Evolutionary conservation across 2,113 vertebrate species (phyloP), one percentile per base, ranked within the genome.

Genomic region (Gila orcuttii): DNA sequence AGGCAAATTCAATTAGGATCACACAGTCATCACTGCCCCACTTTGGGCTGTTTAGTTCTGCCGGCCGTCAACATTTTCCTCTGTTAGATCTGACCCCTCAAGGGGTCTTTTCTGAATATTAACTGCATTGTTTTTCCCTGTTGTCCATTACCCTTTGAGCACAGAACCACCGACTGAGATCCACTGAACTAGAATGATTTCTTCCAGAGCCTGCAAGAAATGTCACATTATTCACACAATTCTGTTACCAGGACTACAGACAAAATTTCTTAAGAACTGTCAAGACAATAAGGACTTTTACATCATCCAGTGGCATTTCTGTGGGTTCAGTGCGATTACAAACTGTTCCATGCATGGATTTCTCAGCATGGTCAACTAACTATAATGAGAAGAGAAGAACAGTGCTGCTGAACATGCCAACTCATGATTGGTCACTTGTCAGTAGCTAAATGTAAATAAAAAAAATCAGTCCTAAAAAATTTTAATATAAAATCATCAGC

Each of bases 1-100:
- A 42, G 28, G 59, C 50, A 66, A 69, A 85, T 42, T 55, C 3
- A 69, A 69, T 85, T 69, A 84, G 55, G 17, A n/a, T 1, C 6
- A 33, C 52, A 21, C 23, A n/a, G 12, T 74, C 21, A 21, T 57
- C 13, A 2, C 25, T 36, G 33, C 31, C 23, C 36, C 15, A 3
- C 74, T 77, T 19, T 78, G 28, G 19, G 75, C 75, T 4, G 4
- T 77, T 33, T 33, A 33, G 50, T 57, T 31, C 39, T 23, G 33
- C 17, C 50, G 11, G 17, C 50, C 9, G 1, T 31, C 33, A 76
- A 57, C 28, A 57, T 52, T 50, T 75, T 50, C 45, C 75, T 6
- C 19, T 78, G 9, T 78, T 57, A 57, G 17, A 78, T 57, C 50
- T 55, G 28, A 55, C 1, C 75, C 9, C 19, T 57, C 2, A 9